Conservation (phyloP, 1,140 invertebrate species). For the Trachymyrmex cornetzi region DNA sequence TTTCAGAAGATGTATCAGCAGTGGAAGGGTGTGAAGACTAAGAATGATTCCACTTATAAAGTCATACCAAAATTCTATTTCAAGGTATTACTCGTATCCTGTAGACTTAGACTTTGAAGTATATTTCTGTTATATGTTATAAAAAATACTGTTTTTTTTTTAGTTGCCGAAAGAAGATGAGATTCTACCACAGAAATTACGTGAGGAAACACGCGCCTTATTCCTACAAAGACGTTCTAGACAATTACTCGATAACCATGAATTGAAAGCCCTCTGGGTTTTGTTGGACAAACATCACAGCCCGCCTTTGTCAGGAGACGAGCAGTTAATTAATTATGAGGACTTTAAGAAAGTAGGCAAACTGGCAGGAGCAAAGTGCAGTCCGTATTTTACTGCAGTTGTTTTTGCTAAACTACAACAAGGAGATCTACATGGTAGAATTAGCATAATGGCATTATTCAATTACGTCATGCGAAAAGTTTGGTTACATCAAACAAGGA, state of each 20-base stretch:
- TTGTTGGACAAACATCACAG: slow-evolving; percentile 94
- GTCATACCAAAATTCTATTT: slow-evolving; percentile 93
- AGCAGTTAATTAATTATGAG: slow-evolving; percentile 94
- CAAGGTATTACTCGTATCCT: slow-evolving; percentile 84
- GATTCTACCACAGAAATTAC: slow-evolving; percentile 92
- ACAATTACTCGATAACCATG: slow-evolving; percentile 94
- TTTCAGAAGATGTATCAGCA: slow-evolving; percentile 88
- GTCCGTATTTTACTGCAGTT: slow-evolving; percentile 93
- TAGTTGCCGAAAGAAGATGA: slow-evolving; percentile 92
- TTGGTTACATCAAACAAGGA: slow-evolving; percentile 97
- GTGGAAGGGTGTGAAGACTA: slow-evolving; percentile 87
- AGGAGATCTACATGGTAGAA: slow-evolving; percentile 93
- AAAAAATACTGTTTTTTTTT: slow-evolving; percentile 41
- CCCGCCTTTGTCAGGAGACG: slow-evolving; percentile 90
- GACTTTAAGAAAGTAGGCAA: slow-evolving; percentile 93
- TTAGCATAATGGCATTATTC: slow-evolving; percentile 94
- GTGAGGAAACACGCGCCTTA: slow-evolving; percentile 94
- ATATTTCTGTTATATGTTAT: slow-evolving; percentile 9
- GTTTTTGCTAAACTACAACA: slow-evolving; percentile 95
- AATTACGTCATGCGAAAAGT: slow-evolving; percentile 98
- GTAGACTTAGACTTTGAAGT: neutral
- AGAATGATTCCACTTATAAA: slow-evolving; percentile 83
- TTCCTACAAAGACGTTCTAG: slow-evolving; percentile 94
- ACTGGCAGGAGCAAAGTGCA: slow-evolving; percentile 89
- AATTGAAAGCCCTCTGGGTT: slow-evolving; percentile 94